Evolutionary conservation across 2,888 invertebrate species (phyloP).

Genomic region (Torymus texanus): DNA sequence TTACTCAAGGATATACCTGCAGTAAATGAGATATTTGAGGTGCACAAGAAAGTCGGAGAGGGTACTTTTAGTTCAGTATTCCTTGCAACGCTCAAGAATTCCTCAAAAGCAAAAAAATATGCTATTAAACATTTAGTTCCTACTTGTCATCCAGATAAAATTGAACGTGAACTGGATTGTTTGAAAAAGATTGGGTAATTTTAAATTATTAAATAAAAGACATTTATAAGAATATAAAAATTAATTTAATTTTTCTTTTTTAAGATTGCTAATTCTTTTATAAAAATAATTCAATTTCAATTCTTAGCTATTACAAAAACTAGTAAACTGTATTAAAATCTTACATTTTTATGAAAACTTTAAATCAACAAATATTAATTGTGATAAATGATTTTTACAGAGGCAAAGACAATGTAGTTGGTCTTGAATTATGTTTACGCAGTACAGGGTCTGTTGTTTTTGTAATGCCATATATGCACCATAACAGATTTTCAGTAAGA

Average conservation of each 20-base stretch:
- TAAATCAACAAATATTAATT: not conserved
- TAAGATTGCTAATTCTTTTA: not conserved
- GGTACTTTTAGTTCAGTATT: conserved; percentile 93
- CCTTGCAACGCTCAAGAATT: conserved; percentile 81
- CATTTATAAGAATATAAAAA: conserved; percentile 5
- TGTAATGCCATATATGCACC: conserved; percentile 92
- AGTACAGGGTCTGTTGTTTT: conserved; percentile 88
- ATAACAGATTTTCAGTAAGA: conserved; percentile 86
- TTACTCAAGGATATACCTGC: conserved; percentile 78
- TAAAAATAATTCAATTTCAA: not conserved
- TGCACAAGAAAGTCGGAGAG: conserved; percentile 85
- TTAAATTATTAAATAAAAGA: conserved; percentile 9
- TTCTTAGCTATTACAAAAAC: not conserved
- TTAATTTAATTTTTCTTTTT: not conserved
- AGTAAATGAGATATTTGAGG: conserved; percentile 80
- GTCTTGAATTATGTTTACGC: conserved; percentile 86
- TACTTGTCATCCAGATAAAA: conserved; percentile 88
- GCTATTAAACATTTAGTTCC: conserved; percentile 93
- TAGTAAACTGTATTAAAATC: conserved; percentile 9
- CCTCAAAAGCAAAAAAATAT: conserved; percentile 78
- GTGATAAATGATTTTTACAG: conserved; percentile 76
- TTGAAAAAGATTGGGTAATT: conserved; percentile 85
- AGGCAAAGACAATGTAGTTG: conserved; percentile 88
- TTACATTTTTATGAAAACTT: not conserved
- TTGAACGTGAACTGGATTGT: conserved; percentile 88